Evolutionary conservation across 1,140 invertebrate species (phyloP).

Genomic region (Palaemon carinicauda): DNA sequence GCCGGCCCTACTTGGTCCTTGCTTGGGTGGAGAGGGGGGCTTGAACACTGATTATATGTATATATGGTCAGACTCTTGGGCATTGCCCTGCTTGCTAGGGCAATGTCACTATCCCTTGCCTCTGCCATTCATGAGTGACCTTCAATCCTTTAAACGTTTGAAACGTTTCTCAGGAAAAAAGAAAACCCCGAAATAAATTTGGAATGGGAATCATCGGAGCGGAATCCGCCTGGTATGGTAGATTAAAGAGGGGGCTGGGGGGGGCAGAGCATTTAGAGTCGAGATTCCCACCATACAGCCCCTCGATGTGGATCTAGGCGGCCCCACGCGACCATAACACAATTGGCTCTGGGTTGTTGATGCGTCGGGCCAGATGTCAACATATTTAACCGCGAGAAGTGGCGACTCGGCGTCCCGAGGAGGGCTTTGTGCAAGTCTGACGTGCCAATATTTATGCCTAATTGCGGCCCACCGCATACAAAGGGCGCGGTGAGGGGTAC

Average conservation of each 20-base stretch:
- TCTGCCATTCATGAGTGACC: no score
- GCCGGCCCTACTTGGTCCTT: no score
- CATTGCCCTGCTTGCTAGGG: no score
- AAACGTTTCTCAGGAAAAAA: no score
- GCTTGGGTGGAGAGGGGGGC: no score
- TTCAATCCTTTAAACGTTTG: no score
- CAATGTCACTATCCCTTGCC: no score
- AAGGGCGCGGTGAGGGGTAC: slow-evolving; percentile 13
- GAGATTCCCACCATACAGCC: neutral
- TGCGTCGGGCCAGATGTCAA: slow-evolving; percentile 51
- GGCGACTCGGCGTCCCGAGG: neutral
- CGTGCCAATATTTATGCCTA: slow-evolving; percentile 51
- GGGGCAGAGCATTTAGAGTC: neutral
- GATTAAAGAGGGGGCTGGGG: neutral
- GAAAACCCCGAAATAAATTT: no score
- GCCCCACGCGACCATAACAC: slow-evolving; percentile 29
- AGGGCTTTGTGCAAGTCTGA: slow-evolving; percentile 27
- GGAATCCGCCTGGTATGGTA: neutral
- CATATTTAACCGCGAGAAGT: slow-evolving; percentile 36
- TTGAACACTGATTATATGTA: no score
- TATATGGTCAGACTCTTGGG: no score
- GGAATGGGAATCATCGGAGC: no score
- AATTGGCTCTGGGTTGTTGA: slow-evolving; percentile 46
- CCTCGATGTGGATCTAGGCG: neutral
- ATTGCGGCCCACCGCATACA: slow-evolving; percentile 24